phyloP scores from a whole-genome alignment of 2,888 invertebrate genomes.

The Odontothrips loti region DNA sequence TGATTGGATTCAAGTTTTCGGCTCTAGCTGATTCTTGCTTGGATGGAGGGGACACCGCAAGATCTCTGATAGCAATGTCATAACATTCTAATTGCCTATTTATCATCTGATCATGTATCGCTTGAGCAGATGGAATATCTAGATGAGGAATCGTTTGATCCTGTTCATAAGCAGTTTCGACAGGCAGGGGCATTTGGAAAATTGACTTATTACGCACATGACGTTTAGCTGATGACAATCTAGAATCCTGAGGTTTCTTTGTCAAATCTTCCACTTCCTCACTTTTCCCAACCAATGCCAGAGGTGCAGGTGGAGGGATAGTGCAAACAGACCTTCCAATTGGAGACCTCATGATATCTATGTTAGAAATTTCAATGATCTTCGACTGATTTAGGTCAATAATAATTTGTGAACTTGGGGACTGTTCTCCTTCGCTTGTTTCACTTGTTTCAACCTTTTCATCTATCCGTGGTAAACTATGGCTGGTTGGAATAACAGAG shows the following conservation, averaged over 20 bases:
- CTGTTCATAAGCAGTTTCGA: neutral
- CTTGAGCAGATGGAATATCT: conserved; percentile 32
- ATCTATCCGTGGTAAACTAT: neutral
- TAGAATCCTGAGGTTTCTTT: neutral
- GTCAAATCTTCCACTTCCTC: conserved; percentile 14
- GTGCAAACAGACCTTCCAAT: neutral
- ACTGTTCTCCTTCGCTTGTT: conserved; percentile 7
- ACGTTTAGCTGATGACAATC: neutral
- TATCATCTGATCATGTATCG: conserved; percentile 37
- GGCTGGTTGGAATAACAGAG: neutral
- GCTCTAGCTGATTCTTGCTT: neutral
- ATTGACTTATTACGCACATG: conserved; percentile 8
- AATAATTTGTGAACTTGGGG: conserved; percentile 27
- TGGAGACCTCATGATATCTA: neutral
- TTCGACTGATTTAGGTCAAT: conserved; percentile 27
- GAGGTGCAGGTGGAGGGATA: neutral
- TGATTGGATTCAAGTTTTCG: conserved; percentile 5
- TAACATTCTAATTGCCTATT: conserved; percentile 42
- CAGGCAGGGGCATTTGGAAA: neutral
- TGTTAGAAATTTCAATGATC: conserved; percentile 28
- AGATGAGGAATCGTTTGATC: conserved; percentile 32
- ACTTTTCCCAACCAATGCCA: conserved; percentile 7
- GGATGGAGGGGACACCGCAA: conserved; percentile 35
- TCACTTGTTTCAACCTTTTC: neutral
- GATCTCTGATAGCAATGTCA: conserved; percentile 42